phyloP scores from a whole-genome alignment of 2,113 vertebrate genomes.

The Proterorhinus semilunaris region DNA sequence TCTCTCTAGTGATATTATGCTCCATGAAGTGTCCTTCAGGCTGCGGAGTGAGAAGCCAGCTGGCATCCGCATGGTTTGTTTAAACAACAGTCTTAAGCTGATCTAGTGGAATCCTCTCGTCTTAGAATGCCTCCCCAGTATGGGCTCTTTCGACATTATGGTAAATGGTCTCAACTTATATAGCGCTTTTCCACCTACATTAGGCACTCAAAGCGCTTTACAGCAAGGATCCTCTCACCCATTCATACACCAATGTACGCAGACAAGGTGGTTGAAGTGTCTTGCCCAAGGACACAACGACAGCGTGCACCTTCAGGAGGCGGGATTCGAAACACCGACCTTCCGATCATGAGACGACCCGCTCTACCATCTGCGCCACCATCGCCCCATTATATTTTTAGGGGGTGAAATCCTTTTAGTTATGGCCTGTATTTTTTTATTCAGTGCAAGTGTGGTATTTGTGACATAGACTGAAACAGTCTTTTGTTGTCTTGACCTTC shows the following conservation, averaged over 20 bases:
- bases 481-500: neutral
- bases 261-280: no score
- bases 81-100: constrained; percentile 48
- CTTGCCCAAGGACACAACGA: no score
- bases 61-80: constrained; percentile 54
- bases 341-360: no score
- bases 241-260: no score
- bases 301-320: no score
- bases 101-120: constrained; percentile 39
- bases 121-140: constrained; percentile 16
- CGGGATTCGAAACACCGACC: no score
- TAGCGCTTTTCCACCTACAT: no score
- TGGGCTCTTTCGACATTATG: neutral
- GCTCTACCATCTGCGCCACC: no score
- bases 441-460: constrained; percentile 19
- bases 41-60: constrained; percentile 53
- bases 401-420: constrained; percentile 18
- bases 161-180: no score
- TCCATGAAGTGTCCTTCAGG: constrained; percentile 52
- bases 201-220: no score
- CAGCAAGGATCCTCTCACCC: no score
- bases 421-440: constrained; percentile 6
- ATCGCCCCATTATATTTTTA: constrained; percentile 19
- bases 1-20: constrained; percentile 34
- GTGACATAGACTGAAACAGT: neutral